Base-by-base conservation (phyloP, 1,140 invertebrate species). In the Caerostris extrusa region DNA sequence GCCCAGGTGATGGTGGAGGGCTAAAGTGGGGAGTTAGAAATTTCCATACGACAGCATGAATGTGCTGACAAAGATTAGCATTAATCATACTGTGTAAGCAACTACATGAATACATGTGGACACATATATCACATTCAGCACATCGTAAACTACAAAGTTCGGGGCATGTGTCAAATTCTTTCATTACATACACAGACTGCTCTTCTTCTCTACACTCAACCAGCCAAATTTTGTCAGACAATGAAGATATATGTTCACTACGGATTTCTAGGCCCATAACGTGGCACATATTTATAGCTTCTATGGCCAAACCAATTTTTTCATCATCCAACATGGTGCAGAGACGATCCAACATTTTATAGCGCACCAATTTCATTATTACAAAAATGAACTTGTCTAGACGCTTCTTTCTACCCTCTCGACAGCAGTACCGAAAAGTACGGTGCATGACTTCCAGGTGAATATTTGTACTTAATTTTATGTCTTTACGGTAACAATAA, bases 371-470 rank as follows among this genome's bases (percentile, higher is more conserved):
- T 64, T 93, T 93, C 92, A 93, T 88, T 17, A 93, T 34, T 17
- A 93, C 92, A 82, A 88, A 81, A 53, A 93, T 69, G 56, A 93
- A 93, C 55, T 93, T 93, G 19, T 93, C 92, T 7, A 93, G 50
- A 5, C 92, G 64, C 14, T 81, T 87, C 17, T 93, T 93, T 5
- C 92, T 71, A 8, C 92, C 85, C 64, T 93, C 92, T 55, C 67
- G n/a, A 14, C 92, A 93, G 57, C 92, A 93, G 61, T 81, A 93
- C 4, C 86, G 56, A n/a, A 93, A 81, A 3, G 92, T 89, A 3
- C 86, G 57, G 55, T 93, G 92, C 92, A 93, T 60, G 5, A 82
- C 61, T 56, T 93, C 92, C 34, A 93, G 56, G n/a, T 93, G 92
- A 77, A 88, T 93, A 53, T 61, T 89, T 5, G 86, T 81, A 7